Evolutionary conservation across 2,888 invertebrate species (phyloP).

Genomic region (Zygothrica quintamaculata): DNA sequence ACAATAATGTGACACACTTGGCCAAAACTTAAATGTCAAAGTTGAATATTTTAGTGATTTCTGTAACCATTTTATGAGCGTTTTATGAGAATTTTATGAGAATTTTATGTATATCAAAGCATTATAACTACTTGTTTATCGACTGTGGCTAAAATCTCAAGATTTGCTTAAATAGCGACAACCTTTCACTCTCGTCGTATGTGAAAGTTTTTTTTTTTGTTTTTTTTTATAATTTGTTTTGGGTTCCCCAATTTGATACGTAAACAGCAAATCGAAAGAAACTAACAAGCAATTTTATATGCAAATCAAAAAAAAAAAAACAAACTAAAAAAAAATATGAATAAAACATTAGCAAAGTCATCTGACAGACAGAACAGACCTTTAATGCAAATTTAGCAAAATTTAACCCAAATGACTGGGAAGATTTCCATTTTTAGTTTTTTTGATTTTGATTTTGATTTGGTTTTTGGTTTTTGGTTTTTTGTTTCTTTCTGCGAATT

Average conservation of each 20-base stretch:
- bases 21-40: slow-evolving; percentile 57
- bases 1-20: slow-evolving; percentile 44
- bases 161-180: slow-evolving; percentile 6
- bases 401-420: slow-evolving; percentile 35
- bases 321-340: slow-evolving; percentile 40
- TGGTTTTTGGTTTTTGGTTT: slow-evolving; percentile 24
- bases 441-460: no score
- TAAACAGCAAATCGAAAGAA: slow-evolving; percentile 39
- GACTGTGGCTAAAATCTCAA: slow-evolving; percentile 1
- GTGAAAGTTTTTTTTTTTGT: no score
- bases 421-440: no score
- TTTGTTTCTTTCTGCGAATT: slow-evolving; percentile 37
- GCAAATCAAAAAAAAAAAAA: slow-evolving; percentile 51
- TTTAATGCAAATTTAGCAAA: slow-evolving; percentile 29
- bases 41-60: slow-evolving; percentile 37
- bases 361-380: slow-evolving; percentile 42
- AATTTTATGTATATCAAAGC: slow-evolving; percentile 19
- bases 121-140: no score
- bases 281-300: slow-evolving; percentile 73
- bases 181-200: slow-evolving; percentile 54
- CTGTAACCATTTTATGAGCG: slow-evolving; percentile 4
- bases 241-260: neutral
- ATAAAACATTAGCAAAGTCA: slow-evolving; percentile 66
- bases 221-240: slow-evolving; percentile 1
- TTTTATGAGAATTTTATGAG: slow-evolving; percentile 21